These are phyloP conservation scores for Poliocrania exsul DNA, from an alignment of 2,797 vertebrate species.

Conservation along the genomic window DNA sequence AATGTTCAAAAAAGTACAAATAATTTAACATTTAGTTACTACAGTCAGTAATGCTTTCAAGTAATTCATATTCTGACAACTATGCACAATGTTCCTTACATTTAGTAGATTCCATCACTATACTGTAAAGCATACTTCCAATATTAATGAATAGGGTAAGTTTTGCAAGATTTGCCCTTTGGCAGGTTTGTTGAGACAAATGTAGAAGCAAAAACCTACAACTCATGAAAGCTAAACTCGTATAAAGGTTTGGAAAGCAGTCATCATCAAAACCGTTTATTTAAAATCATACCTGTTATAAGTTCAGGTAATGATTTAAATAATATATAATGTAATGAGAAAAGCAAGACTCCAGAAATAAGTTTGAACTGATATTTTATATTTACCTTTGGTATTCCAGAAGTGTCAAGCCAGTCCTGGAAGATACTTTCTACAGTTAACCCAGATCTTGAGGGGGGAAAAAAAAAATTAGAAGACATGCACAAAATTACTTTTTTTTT, in stretches of 20 bases:
- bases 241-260: background rate
- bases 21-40: background rate
- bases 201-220: background rate
- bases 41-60: background rate
- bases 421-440: conserved; percentile 87
- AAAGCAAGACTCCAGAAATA: background rate
- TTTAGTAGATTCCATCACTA: background rate
- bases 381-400: conserved; percentile 91
- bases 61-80: background rate
- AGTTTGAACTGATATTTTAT: background rate
- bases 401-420: conserved; percentile 90
- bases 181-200: background rate
- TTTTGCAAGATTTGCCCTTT: background rate
- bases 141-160: background rate
- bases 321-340: background rate
- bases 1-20: background rate
- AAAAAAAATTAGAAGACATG: background rate
- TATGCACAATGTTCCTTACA: background rate
- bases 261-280: background rate
- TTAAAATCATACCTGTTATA: background rate
- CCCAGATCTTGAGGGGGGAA: conserved; percentile 77
- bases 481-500: background rate
- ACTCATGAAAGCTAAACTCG: background rate
- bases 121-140: background rate
- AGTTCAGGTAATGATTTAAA: background rate